Percentiles rank a stretch among this genome's conserved stretches.
These are phyloP conservation scores for Andrena dorsata DNA, from an alignment of 2,888 invertebrate genomes.

Conservation along the genomic window DNA sequence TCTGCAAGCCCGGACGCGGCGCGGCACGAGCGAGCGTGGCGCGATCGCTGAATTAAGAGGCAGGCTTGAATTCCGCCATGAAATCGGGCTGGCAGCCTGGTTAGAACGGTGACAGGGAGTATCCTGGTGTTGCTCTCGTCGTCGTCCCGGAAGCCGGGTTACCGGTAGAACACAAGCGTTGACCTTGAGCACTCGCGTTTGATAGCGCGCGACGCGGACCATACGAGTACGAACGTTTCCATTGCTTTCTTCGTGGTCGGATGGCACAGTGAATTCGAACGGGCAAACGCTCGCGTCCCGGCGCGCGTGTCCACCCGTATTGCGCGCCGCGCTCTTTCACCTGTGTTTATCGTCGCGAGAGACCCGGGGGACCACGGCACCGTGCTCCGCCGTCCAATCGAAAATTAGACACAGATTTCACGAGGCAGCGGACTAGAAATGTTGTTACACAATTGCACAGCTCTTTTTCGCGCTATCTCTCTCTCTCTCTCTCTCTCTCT, in stretches of 20 bases:
- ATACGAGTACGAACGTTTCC: constrained; percentile 39
- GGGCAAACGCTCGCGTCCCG: constrained; percentile 20
- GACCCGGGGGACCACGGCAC: not conserved
- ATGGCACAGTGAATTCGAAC: not conserved
- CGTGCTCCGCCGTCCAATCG: constrained; percentile 24
- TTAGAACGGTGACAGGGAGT: not conserved
- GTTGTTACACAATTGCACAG: constrained; percentile 63
- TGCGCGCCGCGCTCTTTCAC: constrained; percentile 37
- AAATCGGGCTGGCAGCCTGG: not conserved
- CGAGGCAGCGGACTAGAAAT: constrained; percentile 63
- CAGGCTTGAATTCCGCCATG: constrained; percentile 8
- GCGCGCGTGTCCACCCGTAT: constrained; percentile 22
- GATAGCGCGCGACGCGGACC: constrained; percentile 36
- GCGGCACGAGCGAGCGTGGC: constrained; percentile 55
- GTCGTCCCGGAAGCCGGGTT: constrained; percentile 61
- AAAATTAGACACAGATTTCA: constrained; percentile 46
- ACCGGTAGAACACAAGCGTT: constrained; percentile 49
- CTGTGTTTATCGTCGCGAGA: constrained; percentile 18
- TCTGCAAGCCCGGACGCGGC: constrained; percentile 65
- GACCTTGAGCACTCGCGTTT: constrained; percentile 66
- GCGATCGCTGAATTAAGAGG: constrained; percentile 36
- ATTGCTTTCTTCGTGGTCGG: constrained; percentile 32
- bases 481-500: no score
- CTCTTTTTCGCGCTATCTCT: constrained; percentile 25
- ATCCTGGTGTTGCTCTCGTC: not conserved